Base-by-base conservation (phyloP, 2,888 invertebrate genomes). In the Conops quadrifasciatus region DNA sequence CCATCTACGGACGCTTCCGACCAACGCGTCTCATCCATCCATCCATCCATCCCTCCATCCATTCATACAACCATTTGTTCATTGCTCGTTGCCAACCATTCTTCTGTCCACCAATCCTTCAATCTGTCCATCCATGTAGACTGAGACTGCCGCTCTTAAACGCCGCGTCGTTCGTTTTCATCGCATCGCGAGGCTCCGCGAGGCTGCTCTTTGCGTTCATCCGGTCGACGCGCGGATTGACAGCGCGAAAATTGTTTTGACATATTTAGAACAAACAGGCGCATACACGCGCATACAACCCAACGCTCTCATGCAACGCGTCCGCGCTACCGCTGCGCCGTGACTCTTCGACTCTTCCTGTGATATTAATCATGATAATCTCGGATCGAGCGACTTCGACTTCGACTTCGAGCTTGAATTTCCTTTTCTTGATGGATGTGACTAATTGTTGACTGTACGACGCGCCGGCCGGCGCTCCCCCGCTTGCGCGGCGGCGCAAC, bases 211-310 rank as follows among this genome's bases (percentile, higher is more conserved):
- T 36, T 36, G 9, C 36, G 36, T 24, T 15, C 58, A 47, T 36
- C 56, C 66, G 26, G 30, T 26, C 36, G 9, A 24, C 63, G 36
- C 9, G 21, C 51, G 51, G 19, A 68, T 68, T 68, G 62, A 62
- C 68, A 68, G 62, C 62, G 62, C 68, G 68, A 68, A 68, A 68
- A 62, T 67, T 62, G 68, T 36, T 68, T 60, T 68, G 68, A 68
- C 68, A 62, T 68, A 68, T 68, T 68, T 68, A 68, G 68, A 62
- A 51, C 68, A 62, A 62, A 68, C 62, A 62, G 24, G 62, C 68
- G 62, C 60, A 62, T 47, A 28, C 16, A 51, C 56, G 19, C 45
- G 15, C 26, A 26, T 21, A 58, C 58, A 49, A 19, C 43, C 1
- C 43, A 36, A 13, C 5, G 15, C 62, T 19, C 43, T 21, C 63